Percentiles rank a stretch among this genome's conserved stretches.
These are phyloP conservation scores for Drosophila arizonae DNA, from an alignment of 1,140 invertebrate genomes.

Conservation along the genomic window DNA sequence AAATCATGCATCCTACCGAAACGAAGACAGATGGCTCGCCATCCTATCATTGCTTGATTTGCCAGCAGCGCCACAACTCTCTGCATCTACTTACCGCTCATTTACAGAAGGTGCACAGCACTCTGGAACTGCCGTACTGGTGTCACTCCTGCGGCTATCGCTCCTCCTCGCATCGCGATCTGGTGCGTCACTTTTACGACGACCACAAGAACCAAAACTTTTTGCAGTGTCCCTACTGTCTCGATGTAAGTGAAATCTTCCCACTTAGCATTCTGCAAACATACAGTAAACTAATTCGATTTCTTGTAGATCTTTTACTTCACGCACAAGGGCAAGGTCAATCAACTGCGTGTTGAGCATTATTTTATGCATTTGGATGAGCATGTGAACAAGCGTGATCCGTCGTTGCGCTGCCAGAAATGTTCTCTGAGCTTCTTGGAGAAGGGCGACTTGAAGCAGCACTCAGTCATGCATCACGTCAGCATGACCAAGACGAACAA, in stretches of 20 bases:
- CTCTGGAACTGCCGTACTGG: conserved; percentile 90
- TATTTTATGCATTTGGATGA: conserved; percentile 72
- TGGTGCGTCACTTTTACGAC: conserved; percentile 89
- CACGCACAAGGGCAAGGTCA: conserved; percentile 65
- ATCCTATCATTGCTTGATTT: conserved; percentile 87
- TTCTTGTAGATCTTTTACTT: conserved; percentile 73
- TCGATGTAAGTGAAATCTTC: conserved; percentile 84
- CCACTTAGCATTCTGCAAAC: not conserved
- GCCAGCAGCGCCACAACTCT: conserved; percentile 85
- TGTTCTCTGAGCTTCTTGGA: conserved; percentile 74
- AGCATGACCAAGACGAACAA: conserved; percentile 70
- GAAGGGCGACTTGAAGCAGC: conserved; percentile 84
- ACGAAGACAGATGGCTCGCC: conserved; percentile 84
- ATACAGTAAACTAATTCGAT: not conserved
- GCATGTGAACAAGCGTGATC: conserved; percentile 66
- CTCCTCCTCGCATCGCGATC: conserved; percentile 89
- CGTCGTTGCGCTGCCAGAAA: conserved; percentile 64
- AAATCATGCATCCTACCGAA: conserved; percentile 85
- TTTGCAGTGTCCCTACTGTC: conserved; percentile 89
- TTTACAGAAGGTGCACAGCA: conserved; percentile 89
- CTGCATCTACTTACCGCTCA: conserved; percentile 88
- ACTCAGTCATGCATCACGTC: conserved; percentile 84
- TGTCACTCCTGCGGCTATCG: conserved; percentile 89
- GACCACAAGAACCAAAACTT: conserved; percentile 86
- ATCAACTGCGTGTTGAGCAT: conserved; percentile 64